A percentile compares a stretch with the other conserved stretches of the same genome.
These are phyloP conservation scores for Cerastis leucographa DNA, from an alignment of 2,888 invertebrate species.

Conservation along the genomic window DNA sequence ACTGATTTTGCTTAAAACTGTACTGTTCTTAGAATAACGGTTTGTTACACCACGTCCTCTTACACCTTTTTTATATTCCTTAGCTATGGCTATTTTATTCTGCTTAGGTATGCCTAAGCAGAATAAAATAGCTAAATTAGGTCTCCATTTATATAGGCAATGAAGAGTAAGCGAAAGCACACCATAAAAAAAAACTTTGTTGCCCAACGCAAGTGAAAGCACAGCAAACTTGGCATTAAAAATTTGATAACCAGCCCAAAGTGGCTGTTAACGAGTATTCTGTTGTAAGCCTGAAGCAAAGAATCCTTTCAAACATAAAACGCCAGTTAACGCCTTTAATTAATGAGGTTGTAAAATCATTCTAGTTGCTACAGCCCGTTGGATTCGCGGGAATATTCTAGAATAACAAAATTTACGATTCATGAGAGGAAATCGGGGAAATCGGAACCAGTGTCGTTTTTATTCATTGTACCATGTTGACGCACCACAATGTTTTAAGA, in stretches of 20 bases:
- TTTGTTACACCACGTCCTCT: neutral
- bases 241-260: constrained; percentile 60
- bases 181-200: constrained; percentile 51
- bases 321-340: constrained; percentile 61
- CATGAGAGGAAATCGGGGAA: constrained; percentile 25
- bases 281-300: constrained; percentile 56
- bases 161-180: constrained; percentile 37
- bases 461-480: constrained; percentile 75
- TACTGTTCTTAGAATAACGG: neutral
- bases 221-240: constrained; percentile 52
- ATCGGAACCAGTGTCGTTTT: constrained; percentile 45
- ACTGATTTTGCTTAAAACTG: too few relatives aligned
- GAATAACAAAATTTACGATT: constrained; percentile 59
- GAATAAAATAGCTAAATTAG: constrained; percentile 21
- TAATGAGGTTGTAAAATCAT: constrained; percentile 66
- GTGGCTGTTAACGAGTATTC: constrained; percentile 61
- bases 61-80: neutral
- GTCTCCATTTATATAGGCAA: constrained; percentile 26
- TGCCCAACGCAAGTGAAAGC: constrained; percentile 44
- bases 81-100: neutral
- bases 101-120: neutral
- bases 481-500: constrained; percentile 79
- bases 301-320: constrained; percentile 63
- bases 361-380: constrained; percentile 53
- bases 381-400: constrained; percentile 39